Conservation (phyloP, 2,888 invertebrate species). For the Caradrina clavipalpis region DNA sequence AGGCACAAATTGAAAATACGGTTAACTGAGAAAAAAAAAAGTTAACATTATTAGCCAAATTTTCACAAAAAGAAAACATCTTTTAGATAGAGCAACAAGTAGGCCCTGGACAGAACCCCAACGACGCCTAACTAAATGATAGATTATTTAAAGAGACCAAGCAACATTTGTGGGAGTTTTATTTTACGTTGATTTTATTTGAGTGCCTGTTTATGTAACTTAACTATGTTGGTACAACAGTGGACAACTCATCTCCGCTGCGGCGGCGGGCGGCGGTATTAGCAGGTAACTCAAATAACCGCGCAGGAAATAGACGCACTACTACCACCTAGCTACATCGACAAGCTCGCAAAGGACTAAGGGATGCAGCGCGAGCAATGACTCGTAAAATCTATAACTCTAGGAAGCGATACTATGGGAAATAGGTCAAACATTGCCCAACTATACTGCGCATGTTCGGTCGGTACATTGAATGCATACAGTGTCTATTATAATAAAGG, state of each 20-base stretch:
- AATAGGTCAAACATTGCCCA: constrained; percentile 39
- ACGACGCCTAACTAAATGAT: no score
- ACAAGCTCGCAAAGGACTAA: constrained; percentile 2
- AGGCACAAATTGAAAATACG: no score
- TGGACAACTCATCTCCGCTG: neutral
- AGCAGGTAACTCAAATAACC: constrained; percentile 1
- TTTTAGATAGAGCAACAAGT: no score
- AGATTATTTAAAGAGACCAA: no score
- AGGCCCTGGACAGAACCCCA: no score
- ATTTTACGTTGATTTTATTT: no score
- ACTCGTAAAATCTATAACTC: constrained; percentile 37
- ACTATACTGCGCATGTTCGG: constrained; percentile 43
- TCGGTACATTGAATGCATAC: constrained; percentile 16
- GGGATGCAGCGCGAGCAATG: neutral
- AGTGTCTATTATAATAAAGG: constrained; percentile 6
- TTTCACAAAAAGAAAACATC: no score
- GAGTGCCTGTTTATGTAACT: no score
- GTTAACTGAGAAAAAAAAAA: no score
- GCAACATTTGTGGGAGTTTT: no score
- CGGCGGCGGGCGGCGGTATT: neutral
- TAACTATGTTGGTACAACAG: neutral
- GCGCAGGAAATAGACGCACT: neutral
- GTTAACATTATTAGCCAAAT: no score
- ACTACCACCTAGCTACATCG: neutral
- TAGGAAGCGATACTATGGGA: constrained; percentile 7